Base-by-base conservation (phyloP, 2,888 invertebrate species). In the Caenorhabditis japonica region DNA sequence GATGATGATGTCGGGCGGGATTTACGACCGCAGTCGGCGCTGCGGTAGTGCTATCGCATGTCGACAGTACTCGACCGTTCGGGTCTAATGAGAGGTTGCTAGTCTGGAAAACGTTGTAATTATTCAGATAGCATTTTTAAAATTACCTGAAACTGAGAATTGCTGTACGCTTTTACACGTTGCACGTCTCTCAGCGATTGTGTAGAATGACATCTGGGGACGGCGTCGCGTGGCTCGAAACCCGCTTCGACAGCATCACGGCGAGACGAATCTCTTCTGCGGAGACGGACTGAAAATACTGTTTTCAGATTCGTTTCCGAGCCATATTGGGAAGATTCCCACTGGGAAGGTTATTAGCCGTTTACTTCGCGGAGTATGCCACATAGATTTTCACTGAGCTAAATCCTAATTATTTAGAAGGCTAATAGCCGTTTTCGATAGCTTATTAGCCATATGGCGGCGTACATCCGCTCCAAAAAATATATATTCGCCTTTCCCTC, bases 231-330 rank as follows among this genome's bases (percentile, higher is more conserved):
- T 25, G 79, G 79, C 34, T 76, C 76, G 47, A 79, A 79, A 7
- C 79, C 79, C 10, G 79, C 79, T 59, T 79, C 79, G n/a, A 76
- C 72, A 17, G 79, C 79, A 61, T 79, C 79, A 8, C 60, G 64
- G 15, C 69, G 51, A 13, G 66, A 56, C 1, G 68, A 30, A 33
- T 71, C 69, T 21, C 71, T 71, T 53, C 68, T 70, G 4, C 79
- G 71, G 33, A 79, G 62, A 17, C 79, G 72, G 19, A 79, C 79
- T 79, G 73, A 55, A 79, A 74, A 56, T n/a, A n/a, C n/a, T n/a
- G n/a, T n/a, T n/a, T n/a, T n/a, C n/a, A n/a, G n/a, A n/a, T n/a
- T n/a, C n/a, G n/a, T n/a, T n/a, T n/a, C n/a, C n/a, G n/a, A n/a
- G n/a, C n/a, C n/a, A n/a, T n/a, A n/a, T n/a, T n/a, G n/a, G n/a